Evolutionary conservation across 1,140 invertebrate species (phyloP), one percentile per base, ranked within the genome.

Genomic region (Panagrolaimus sp.): DNA sequence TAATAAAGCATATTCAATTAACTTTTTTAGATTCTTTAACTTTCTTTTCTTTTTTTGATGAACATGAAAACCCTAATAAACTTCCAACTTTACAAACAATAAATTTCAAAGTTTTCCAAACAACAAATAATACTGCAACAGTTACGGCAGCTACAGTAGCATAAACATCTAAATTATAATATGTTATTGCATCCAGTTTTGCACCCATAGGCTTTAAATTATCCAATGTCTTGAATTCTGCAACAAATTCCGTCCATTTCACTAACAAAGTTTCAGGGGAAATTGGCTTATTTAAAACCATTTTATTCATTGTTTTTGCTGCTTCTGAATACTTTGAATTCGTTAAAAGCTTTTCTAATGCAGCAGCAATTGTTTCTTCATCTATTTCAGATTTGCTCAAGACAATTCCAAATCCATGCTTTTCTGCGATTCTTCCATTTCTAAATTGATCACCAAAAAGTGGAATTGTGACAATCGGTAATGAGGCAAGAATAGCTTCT

Each of bases 401-500:
- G 45, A 62, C 23, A 16, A 74, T 20, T 16, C 48, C 74, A 31
- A 74, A 47, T 27, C 53, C 48, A 27, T 42, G 42, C 7, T 23
- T 9, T 14, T 25, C 62, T 20, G 77, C 48, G 4, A 62, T 25
- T 43, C 57, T 45, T 5, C 65, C 38, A 43, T 75, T 75, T n/a
- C 63, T 62, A 48, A 45, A 69, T 31, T 71, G 69, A 43, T 71
- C 69, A 1, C 48, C 69, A 42, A 71, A 71, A 11, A 71, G 20
- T 5, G 48, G 81, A 90, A 91, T 0, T 90, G 89, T 9, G 89
- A 90, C 31, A 9, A 91, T 88, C 0, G 91, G 91, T 0, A 90
- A 88, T 11, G 88, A 90, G 77, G 90, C 89, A 78, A 88, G 91
- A 8, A 91, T 89, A 0, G 90, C 89, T 79, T 92, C 91, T 77